Evolutionary conservation across 1,140 invertebrate species (phyloP).

Genomic region (Zaprionus africanus): DNA sequence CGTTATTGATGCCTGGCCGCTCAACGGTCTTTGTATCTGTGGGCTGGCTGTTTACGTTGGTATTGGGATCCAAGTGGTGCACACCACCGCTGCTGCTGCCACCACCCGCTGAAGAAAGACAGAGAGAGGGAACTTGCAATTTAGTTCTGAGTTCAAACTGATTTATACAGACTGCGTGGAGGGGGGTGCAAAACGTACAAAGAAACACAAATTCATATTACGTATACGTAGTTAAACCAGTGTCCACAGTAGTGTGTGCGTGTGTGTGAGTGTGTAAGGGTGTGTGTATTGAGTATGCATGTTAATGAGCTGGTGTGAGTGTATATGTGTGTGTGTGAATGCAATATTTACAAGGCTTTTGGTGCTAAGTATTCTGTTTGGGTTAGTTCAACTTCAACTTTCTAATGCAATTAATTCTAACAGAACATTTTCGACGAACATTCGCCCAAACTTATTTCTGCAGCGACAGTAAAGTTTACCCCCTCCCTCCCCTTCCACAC

Average conservation of each 20-base stretch:
- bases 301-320: slow-evolving; percentile 57
- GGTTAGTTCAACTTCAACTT: slow-evolving; percentile 12
- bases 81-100: slow-evolving; percentile 48
- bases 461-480: not conserved
- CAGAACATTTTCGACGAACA: not conserved
- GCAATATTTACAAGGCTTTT: slow-evolving; percentile 62
- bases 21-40: slow-evolving; percentile 73
- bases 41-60: slow-evolving; percentile 76
- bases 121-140: not conserved
- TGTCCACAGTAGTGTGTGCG: slow-evolving; percentile 41
- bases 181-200: slow-evolving; percentile 19
- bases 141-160: not conserved
- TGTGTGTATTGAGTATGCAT: slow-evolving; percentile 32
- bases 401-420: slow-evolving; percentile 14
- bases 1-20: slow-evolving; percentile 84
- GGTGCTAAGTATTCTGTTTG: slow-evolving; percentile 43
- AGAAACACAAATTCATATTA: slow-evolving; percentile 44
- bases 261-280: slow-evolving; percentile 22
- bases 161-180: not conserved
- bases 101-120: slow-evolving; percentile 42
- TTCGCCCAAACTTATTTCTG: slow-evolving; percentile 3
- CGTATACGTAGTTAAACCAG: slow-evolving; percentile 48
- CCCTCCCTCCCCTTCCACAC: not conserved
- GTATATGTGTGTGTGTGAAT: slow-evolving; percentile 25
- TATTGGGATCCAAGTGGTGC: slow-evolving; percentile 77